Conservation (phyloP, 2,797 vertebrate species). For the Eurystomus glaucurus region DNA sequence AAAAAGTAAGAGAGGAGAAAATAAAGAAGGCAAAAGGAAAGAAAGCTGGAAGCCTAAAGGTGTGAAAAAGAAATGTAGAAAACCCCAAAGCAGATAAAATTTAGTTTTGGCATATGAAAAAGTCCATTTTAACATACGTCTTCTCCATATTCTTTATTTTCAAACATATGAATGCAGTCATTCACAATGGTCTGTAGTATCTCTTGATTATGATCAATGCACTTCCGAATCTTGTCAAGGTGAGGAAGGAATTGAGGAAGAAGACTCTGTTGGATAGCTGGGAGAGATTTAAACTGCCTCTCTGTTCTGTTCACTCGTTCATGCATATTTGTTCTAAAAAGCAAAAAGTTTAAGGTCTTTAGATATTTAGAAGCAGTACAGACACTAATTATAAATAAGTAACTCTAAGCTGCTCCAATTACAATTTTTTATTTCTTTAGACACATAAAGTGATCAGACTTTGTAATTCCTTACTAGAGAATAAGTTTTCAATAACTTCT, state of each 20-base stretch:
- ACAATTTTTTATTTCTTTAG: background rate
- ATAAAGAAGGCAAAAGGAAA: background rate
- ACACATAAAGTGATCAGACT: background rate
- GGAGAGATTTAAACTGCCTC: slow-evolving; percentile 92
- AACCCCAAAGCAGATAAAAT: background rate
- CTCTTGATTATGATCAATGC: slow-evolving; percentile 95
- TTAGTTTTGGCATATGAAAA: slow-evolving; percentile 37
- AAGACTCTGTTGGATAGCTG: slow-evolving; percentile 90
- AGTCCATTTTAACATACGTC: slow-evolving; percentile 85
- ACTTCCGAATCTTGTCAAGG: slow-evolving; percentile 90
- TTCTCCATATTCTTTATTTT: slow-evolving; percentile 96
- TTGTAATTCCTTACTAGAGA: background rate
- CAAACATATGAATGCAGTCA: slow-evolving; percentile 97
- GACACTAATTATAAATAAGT: background rate
- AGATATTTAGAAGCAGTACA: slow-evolving; percentile 6
- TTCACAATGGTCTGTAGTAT: slow-evolving; percentile 93
- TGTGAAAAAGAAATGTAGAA: background rate
- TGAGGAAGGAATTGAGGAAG: slow-evolving; percentile 92
- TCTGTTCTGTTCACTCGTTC: slow-evolving; percentile 95
- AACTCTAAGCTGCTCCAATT: background rate
- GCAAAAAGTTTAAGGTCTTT: slow-evolving; percentile 42
- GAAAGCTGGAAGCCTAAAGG: background rate
- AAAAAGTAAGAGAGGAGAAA: background rate
- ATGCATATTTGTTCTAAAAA: slow-evolving; percentile 91
- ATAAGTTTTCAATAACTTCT: background rate